Evolutionary conservation across 2,797 vertebrate genomes (phyloP), one percentile per base, ranked within the genome.

Genomic region (Ceyx erithaca): DNA sequence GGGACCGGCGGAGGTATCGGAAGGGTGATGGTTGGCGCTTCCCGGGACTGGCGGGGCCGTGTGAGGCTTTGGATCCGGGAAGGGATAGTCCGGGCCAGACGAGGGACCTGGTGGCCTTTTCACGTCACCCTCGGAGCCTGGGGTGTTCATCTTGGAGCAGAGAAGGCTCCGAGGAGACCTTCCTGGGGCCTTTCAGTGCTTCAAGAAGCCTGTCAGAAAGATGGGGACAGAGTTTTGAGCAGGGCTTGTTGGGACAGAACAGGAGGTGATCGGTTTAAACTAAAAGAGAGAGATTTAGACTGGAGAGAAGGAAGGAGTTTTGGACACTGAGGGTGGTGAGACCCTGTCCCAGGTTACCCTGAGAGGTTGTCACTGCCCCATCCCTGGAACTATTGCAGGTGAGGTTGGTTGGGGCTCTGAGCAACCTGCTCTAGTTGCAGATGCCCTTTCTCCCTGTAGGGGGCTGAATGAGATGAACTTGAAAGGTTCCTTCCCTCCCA

Each of bases 91-190:
- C 6, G 1, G 73, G 48, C 58, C 28, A 20, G 23, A 33, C 11
- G 4, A 30, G 31, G 31, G 30, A 14, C 31, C 45, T 46, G 45
- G 15, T 57, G 70, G 51, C 21, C 37, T 28, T 9, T 31, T 77
- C 87, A 1, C 17, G 0, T 21, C 16, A 35, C 25, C 7, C 10
- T n/a, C 1, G 9, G 54, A 43, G 43, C 33, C 26, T 10, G 26
- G n/a, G 23, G 12, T 55, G 79, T 41, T 41, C 37, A 22, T 25
- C 58, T 25, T 28, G 25, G 15, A 26, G 58, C 25, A 25, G 35
- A 59, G 61, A 23, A n/a, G 62, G 62, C 62, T 31, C 28, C 28
- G 9, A 19, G 58, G 40, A 43, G 40, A 14, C 40, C 40, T 63
- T n/a, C 25, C 28, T 14, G 30, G 11, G 30, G 37, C 37, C 40